phyloP scores from a whole-genome alignment of 2,888 invertebrate genomes.

The Petrolisthes manimaculis region DNA sequence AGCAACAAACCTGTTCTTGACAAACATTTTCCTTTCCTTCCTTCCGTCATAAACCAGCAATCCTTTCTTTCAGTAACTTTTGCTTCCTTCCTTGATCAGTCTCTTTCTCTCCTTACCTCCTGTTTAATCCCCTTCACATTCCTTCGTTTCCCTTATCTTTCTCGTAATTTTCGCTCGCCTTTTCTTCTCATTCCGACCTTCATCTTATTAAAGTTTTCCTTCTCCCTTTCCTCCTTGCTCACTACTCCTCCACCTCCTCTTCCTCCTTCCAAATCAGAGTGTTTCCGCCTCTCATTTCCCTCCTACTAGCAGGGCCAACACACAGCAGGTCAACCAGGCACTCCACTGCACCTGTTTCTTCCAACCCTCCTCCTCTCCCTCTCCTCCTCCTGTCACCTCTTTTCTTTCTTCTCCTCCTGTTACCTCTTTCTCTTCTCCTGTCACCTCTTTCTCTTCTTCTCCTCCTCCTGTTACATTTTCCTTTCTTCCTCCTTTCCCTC shows the following conservation, averaged over 20 bases:
- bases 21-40: not conserved
- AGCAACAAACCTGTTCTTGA: not conserved
- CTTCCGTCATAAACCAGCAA: not conserved
- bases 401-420: not conserved
- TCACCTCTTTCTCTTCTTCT: constrained; percentile 14
- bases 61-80: not conserved
- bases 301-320: too few species aligned
- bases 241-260: not conserved
- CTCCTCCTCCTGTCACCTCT: not conserved
- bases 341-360: not conserved
- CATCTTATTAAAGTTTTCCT: not conserved
- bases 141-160: not conserved
- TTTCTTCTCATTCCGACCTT: not conserved
- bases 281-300: not conserved
- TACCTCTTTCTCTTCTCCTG: not conserved
- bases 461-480: not conserved
- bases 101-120: not conserved
- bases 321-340: not conserved
- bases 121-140: not conserved
- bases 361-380: not conserved
- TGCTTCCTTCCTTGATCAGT: not conserved
- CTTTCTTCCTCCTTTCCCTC: not conserved
- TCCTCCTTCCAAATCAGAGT: not conserved
- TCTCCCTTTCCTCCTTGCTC: not conserved
- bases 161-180: not conserved